Conservation (phyloP, 2,113 vertebrate species). For the Larimichthys polyactis region DNA sequence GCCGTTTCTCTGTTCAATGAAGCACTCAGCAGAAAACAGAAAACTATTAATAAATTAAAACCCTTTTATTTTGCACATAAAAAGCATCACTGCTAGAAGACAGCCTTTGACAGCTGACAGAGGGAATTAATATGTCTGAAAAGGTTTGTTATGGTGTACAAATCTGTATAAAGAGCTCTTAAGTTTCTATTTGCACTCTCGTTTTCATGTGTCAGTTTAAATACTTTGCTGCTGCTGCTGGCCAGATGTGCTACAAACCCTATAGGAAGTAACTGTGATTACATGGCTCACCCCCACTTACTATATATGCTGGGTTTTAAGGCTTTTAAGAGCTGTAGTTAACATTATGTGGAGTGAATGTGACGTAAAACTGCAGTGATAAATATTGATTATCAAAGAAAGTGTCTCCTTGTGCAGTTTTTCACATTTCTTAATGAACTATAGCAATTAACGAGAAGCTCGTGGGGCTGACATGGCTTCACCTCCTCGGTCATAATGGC, state of each 20-base stretch:
- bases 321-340: neutral
- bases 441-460: neutral
- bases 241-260: neutral
- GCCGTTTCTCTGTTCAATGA: neutral
- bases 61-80: too few species aligned
- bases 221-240: slow-evolving; percentile 76
- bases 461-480: slow-evolving; percentile 2
- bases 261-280: neutral
- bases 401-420: neutral
- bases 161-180: slow-evolving; percentile 77
- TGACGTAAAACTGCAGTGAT: neutral
- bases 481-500: slow-evolving; percentile 11
- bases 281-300: neutral
- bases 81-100: slow-evolving; percentile 34
- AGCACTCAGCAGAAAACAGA: too few species aligned
- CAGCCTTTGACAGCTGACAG: slow-evolving; percentile 60
- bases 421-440: neutral
- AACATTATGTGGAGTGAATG: neutral
- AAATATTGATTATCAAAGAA: neutral
- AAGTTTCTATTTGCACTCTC: slow-evolving; percentile 76
- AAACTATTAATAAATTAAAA: too few species aligned
- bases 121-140: slow-evolving; percentile 63
- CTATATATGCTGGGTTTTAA: neutral
- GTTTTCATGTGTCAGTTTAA: slow-evolving; percentile 74
- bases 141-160: slow-evolving; percentile 74